Evolutionary conservation across 2,888 invertebrate genomes (phyloP), one percentile per base, ranked within the genome.

Genomic region (Acanthosepion lycidas): DNA sequence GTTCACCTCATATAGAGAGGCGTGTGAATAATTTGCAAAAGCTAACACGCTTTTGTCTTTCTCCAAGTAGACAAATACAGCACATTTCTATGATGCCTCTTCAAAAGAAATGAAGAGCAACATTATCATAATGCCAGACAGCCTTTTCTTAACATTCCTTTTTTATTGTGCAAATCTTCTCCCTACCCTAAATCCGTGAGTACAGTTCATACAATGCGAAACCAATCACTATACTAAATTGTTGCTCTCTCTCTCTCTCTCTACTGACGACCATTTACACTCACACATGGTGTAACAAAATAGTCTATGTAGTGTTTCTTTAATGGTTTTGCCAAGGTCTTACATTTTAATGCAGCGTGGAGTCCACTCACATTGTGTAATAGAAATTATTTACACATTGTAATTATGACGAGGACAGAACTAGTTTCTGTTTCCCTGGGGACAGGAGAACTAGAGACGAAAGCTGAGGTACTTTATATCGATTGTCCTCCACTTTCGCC

Each of bases 111-210:
- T 33, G n/a, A n/a, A 33, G 78, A 5, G 78, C 78, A 33, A n/a
- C 15, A n/a, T 78, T 78, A 28, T 78, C 78, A 78, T 78, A 78
- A 78, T 78, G 33, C 78, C 78, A 78, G 78, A 78, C 78, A 78
- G 78, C 78, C 78, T 78, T 78, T 78, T 78, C 78, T 78, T 78
- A 78, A 78, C 78, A 78, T 78, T 78, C 78, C 78, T 78, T 78
- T 78, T 78, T 78, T 33, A n/a, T 78, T 78, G 78, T 78, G 78
- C 78, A 78, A 33, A n/a, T 78, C n/a, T 15, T 33, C 78, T 78
- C 78, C n/a, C 78, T 33, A n/a, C 78, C 78, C 78, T 3, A 78
- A n/a, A 78, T 78, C 78, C 33, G 12, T 33, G 78, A 78, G 78
- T 78, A 78, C 78, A 78, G 78, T 78, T n/a, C 78, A 78, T 33